A percentile compares a stretch with the other conserved stretches of the same genome.
phyloP scores from a whole-genome alignment of 2,888 invertebrate genomes.

The Phasia obesa region DNA sequence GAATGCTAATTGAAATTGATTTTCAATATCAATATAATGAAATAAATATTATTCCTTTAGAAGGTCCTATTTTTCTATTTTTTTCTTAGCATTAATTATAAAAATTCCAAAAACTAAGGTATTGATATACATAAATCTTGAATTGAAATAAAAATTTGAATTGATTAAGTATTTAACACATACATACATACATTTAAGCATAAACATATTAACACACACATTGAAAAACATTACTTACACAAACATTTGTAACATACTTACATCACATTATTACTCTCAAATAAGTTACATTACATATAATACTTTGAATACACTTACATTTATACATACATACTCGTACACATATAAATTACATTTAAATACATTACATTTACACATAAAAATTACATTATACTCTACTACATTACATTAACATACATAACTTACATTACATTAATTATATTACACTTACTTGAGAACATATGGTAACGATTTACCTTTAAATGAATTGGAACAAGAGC shows the following conservation, averaged over 20 bases:
- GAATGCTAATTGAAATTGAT: conserved; percentile 1
- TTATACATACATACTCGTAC: conserved; percentile 19
- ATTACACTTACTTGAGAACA: not conserved
- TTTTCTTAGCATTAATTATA: not conserved
- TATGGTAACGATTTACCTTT: not conserved
- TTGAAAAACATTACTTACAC: not conserved
- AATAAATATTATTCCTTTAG: not conserved
- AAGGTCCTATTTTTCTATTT: not conserved
- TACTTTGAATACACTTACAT: conserved; percentile 33
- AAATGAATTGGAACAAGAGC: not conserved
- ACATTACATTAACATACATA: not conserved
- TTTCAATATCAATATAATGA: not conserved
- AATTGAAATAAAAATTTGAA: not conserved
- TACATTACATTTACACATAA: not conserved
- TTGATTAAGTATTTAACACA: not conserved
- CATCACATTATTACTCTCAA: not conserved
- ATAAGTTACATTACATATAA: not conserved
- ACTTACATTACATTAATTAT: not conserved
- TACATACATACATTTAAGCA: not conserved
- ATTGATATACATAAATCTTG: not conserved
- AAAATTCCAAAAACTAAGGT: not conserved
- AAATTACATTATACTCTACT: not conserved
- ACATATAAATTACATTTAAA: not conserved
- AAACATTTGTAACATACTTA: not conserved
- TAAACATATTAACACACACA: too few species aligned